A percentile compares a stretch with the other conserved stretches of the same genome.
Evolutionary conservation across 1,140 invertebrate species (phyloP).

Genomic region (Octopus sinensis): DNA sequence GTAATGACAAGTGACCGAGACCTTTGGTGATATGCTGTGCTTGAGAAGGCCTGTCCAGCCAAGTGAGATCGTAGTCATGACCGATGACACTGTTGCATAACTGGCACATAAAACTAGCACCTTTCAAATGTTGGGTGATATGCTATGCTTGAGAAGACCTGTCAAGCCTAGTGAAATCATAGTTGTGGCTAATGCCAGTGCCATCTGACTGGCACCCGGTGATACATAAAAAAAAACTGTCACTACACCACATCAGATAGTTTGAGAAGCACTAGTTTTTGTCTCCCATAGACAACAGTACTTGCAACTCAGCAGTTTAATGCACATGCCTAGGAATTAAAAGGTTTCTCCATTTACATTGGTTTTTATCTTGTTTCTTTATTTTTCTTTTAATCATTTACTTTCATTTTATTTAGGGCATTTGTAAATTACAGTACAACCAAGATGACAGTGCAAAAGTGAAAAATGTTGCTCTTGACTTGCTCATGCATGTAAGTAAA

Average conservation of each 20-base stretch:
- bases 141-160: no score
- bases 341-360: not conserved
- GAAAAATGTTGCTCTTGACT: constrained; percentile 44
- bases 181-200: no score
- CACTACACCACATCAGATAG: not conserved
- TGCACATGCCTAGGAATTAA: not conserved
- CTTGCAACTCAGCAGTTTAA: not conserved
- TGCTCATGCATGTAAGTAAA: constrained; percentile 47
- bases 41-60: no score
- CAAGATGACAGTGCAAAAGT: constrained; percentile 48
- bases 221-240: not conserved
- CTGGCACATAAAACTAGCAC: no score
- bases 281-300: not conserved
- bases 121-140: no score
- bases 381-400: not conserved
- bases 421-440: constrained; percentile 44
- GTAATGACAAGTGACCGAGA: no score
- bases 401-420: constrained; percentile 37
- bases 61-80: no score
- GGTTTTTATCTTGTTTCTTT: not conserved
- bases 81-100: no score
- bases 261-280: not conserved
- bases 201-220: no score
- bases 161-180: no score
- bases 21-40: no score